Conservation (phyloP, 2,113 vertebrate genomes). For the Panurus biarmicus region DNA sequence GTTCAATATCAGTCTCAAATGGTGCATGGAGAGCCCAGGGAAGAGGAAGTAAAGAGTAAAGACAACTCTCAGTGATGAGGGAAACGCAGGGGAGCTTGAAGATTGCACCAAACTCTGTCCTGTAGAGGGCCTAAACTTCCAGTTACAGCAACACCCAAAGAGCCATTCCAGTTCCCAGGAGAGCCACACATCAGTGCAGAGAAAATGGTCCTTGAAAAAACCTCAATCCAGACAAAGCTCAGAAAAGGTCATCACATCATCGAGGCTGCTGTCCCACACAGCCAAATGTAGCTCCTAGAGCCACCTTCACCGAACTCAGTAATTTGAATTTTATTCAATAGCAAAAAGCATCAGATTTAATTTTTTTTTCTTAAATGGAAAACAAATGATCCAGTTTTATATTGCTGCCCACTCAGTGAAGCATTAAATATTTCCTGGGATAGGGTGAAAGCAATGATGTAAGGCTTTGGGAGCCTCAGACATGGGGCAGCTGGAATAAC, state of each 20-base stretch:
- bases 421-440: background rate
- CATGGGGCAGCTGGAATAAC: background rate
- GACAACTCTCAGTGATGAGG: background rate
- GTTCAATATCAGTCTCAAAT: background rate
- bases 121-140: background rate
- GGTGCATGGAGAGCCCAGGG: background rate
- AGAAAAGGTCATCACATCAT: background rate
- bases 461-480: background rate
- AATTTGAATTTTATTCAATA: background rate
- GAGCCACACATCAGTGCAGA: background rate
- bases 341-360: background rate
- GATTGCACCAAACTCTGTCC: background rate
- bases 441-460: background rate
- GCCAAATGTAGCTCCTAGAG: background rate
- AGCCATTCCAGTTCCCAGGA: fast-evolving
- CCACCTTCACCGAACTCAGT: background rate
- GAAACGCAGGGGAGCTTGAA: background rate
- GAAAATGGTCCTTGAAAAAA: background rate
- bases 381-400: background rate
- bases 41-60: background rate
- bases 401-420: background rate
- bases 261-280: background rate
- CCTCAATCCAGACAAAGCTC: background rate
- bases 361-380: background rate
- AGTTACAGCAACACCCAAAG: background rate